A percentile compares a stretch with the other conserved stretches of the same genome.
These are phyloP conservation scores for Cheilosia pagana DNA, from an alignment of 2,888 invertebrate species.

Conservation along the genomic window DNA sequence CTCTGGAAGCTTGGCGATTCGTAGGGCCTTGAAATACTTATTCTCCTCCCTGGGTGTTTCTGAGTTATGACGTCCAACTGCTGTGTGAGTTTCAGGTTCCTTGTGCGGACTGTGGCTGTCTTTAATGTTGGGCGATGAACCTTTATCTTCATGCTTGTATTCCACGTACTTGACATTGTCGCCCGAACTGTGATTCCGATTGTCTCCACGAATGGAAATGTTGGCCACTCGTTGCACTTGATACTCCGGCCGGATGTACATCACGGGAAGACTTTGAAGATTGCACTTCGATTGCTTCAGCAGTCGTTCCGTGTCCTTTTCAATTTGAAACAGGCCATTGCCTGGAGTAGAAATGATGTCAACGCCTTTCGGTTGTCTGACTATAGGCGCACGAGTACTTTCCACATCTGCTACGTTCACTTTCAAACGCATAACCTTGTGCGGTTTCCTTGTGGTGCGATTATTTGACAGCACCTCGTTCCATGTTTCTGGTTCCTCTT, in stretches of 20 bases:
- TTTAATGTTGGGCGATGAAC: not conserved
- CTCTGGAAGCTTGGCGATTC: not conserved
- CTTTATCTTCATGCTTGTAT: constrained; percentile 7
- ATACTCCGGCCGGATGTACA: constrained; percentile 54
- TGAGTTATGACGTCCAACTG: too few relatives aligned
- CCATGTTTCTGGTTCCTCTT: constrained; percentile 29
- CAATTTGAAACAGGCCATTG: constrained; percentile 23
- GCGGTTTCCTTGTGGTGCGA: not conserved
- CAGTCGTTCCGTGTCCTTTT: not conserved
- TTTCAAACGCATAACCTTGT: not conserved
- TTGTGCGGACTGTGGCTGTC: not conserved
- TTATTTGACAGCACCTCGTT: constrained; percentile 33
- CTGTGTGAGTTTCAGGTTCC: not conserved
- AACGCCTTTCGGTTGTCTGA: not conserved
- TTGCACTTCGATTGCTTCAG: constrained; percentile 28
- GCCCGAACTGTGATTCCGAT: not conserved
- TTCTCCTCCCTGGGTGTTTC: not conserved
- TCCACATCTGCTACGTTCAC: not conserved
- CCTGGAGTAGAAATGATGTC: constrained; percentile 6
- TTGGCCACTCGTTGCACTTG: constrained; percentile 36
- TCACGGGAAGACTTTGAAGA: constrained; percentile 49
- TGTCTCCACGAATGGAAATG: constrained; percentile 41
- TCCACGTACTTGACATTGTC: constrained; percentile 38
- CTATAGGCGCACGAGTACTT: too few relatives aligned
- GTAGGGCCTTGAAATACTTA: constrained; percentile 46